Conservation (phyloP, 2,797 vertebrate genomes). For the Jordanella pulchra region DNA sequence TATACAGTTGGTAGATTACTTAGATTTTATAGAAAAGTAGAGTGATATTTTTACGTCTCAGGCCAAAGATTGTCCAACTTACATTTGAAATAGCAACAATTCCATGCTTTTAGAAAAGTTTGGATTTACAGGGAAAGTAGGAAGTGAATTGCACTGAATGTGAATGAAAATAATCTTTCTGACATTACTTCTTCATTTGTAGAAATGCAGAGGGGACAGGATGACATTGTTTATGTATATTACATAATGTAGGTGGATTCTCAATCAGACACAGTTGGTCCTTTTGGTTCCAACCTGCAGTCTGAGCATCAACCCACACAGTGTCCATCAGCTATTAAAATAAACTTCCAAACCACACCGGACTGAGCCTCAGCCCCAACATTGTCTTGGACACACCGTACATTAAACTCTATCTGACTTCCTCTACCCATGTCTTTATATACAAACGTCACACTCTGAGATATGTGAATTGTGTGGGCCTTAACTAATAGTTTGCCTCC, state of each 20-base stretch:
- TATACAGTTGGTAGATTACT: too few relatives aligned
- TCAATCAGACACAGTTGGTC: conserved; percentile 39
- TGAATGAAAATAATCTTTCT: neutral
- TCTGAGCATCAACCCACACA: conserved; percentile 46
- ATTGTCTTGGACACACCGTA: conserved; percentile 46
- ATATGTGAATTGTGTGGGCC: conserved; percentile 54
- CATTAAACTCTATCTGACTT: conserved; percentile 37
- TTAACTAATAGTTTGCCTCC: conserved; percentile 40
- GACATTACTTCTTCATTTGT: conserved; percentile 9
- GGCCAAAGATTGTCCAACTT: neutral
- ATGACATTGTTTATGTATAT: conserved; percentile 37
- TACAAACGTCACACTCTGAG: conserved; percentile 26
- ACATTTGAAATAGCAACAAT: neutral
- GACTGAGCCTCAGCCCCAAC: conserved; percentile 16
- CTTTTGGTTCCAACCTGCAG: conserved; percentile 33
- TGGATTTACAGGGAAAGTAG: neutral
- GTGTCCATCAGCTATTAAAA: conserved; percentile 46
- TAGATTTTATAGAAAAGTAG: too few relatives aligned
- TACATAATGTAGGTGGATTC: conserved; percentile 43
- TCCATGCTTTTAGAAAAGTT: neutral
- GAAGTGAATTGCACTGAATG: neutral
- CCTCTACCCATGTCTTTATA: conserved; percentile 40
- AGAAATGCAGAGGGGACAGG: conserved; percentile 15
- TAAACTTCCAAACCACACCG: conserved; percentile 52
- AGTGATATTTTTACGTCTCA: neutral